Conservation (phyloP, 2,113 vertebrate genomes). For the Oophaga pumilio region DNA sequence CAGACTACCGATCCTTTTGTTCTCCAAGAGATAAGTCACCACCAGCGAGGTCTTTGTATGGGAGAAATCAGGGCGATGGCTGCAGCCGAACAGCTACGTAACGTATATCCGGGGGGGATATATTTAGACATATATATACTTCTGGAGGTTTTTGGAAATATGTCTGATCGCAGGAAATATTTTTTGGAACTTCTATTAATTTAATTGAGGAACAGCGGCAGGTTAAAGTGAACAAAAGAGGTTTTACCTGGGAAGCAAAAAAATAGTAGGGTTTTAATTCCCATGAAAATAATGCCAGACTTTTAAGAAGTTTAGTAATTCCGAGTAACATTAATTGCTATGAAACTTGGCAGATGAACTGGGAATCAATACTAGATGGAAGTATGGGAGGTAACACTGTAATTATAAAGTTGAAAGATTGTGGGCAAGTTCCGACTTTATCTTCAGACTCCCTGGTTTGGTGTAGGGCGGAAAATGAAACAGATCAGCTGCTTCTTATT, state of each 20-base stretch:
- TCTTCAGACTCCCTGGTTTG: background rate
- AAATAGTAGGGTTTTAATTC: background rate
- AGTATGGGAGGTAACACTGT: background rate
- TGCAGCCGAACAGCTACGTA: no score
- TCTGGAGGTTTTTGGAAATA: background rate
- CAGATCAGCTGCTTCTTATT: no score
- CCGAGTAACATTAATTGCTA: background rate
- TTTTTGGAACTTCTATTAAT: no score
- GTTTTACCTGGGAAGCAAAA: background rate
- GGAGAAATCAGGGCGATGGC: no score
- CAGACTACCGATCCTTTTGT: no score
- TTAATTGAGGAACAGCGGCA: background rate
- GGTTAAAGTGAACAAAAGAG: background rate
- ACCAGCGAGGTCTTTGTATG: no score
- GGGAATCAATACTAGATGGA: background rate
- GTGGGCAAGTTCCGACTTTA: background rate
- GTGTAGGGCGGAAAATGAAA: no score
- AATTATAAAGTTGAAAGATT: background rate
- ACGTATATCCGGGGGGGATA: no score
- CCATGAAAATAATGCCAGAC: background rate
- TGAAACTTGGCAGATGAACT: background rate
- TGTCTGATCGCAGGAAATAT: no score
- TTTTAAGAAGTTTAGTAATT: background rate
- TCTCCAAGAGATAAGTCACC: no score
- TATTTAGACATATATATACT: no score